Conservation (phyloP, 2,113 vertebrate genomes). For the Mustelus asterias region DNA sequence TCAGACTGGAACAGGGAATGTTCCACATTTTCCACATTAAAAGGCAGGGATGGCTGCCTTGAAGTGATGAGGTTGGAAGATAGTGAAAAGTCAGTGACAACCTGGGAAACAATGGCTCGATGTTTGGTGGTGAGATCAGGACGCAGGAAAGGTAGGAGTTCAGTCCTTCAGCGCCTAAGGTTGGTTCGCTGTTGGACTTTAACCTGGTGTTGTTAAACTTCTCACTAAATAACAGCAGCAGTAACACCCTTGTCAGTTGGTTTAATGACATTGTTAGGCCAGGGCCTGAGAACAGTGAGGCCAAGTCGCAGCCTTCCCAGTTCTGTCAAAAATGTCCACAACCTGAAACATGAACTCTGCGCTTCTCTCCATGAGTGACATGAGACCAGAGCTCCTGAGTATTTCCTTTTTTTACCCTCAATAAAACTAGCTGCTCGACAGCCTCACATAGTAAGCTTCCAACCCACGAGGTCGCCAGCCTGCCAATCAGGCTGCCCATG, state of each 20-base stretch:
- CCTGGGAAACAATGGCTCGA: not conserved
- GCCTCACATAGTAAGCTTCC: not conserved
- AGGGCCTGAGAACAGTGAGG: not conserved
- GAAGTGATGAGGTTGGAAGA: not conserved
- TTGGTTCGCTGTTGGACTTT: too few species aligned
- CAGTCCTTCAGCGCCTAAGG: not conserved
- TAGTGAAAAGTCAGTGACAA: not conserved
- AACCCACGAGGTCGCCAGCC: not conserved
- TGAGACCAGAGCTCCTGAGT: not conserved
- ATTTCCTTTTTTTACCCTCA: not conserved
- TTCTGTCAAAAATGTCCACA: not conserved
- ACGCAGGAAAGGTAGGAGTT: not conserved
- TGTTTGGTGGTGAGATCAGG: not conserved
- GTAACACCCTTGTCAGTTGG: too few species aligned
- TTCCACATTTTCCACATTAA: too few species aligned
- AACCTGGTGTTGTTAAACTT: too few species aligned
- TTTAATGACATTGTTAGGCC: not conserved
- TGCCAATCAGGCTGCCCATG: not conserved
- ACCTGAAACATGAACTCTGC: not conserved
- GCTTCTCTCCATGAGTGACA: not conserved
- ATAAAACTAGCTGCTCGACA: not conserved
- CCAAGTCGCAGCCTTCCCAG: not conserved
- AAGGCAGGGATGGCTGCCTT: too few species aligned
- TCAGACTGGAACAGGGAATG: too few species aligned
- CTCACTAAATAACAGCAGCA: not conserved